phyloP scores from a whole-genome alignment of 35 echinoderm and acorn worm species.

The Apostichopus japonicus region DNA sequence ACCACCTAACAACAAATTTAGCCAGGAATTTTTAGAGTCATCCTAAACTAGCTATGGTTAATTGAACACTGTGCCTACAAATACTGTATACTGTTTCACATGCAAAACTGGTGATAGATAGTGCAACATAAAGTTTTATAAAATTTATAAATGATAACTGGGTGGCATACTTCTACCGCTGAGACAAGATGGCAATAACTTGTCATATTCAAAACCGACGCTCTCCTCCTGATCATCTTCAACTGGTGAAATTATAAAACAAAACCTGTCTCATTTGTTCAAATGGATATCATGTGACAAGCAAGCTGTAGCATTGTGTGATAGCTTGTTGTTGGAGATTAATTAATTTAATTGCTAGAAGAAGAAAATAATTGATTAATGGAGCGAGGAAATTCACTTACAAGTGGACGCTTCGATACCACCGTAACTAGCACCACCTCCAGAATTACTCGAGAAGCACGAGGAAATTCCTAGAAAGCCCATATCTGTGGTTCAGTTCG shows the following conservation, averaged over 20 bases:
- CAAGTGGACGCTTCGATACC: not conserved
- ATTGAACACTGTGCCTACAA: not conserved
- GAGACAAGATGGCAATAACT: not conserved
- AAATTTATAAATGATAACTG: not conserved
- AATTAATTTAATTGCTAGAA: not conserved
- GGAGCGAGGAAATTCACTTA: not conserved
- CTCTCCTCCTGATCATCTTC: not conserved
- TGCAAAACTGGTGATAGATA: not conserved
- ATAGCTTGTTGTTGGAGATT: no score
- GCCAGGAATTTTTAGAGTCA: no score
- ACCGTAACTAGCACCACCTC: not conserved
- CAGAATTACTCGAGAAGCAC: not conserved
- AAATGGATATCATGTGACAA: not conserved
- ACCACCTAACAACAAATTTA: no score
- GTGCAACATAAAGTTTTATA: no score
- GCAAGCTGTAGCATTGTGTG: not conserved
- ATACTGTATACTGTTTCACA: not conserved
- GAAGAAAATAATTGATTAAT: not conserved
- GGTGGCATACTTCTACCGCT: conserved; percentile 6
- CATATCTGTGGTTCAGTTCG: not conserved
- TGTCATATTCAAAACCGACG: not conserved
- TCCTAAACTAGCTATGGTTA: not conserved
- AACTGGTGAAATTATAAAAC: not conserved
- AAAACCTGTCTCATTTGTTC: no score
- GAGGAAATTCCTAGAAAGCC: not conserved